Evolutionary conservation across 2,888 invertebrate species (phyloP), one percentile per base, ranked within the genome.

Genomic region (Frankliniella intonsa): DNA sequence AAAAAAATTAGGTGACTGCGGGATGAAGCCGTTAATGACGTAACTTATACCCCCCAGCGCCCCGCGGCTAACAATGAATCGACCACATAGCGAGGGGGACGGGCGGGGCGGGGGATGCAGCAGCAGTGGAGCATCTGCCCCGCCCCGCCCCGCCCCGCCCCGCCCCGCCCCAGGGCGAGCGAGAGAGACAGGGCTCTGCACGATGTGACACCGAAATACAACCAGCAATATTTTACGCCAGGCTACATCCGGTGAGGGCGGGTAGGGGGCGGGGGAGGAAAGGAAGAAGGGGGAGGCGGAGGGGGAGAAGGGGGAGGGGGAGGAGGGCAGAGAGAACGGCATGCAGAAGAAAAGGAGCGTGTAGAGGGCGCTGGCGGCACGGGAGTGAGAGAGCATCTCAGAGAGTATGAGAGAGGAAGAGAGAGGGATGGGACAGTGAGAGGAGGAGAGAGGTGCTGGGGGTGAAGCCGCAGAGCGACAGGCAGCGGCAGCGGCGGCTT

Each of bases 151-250:
- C 62, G 62, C 55, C 17, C 55, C 17, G 62, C 62, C 11, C 62
- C 62, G 62, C 62, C 8, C 12, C 62, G n/a, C n/a, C 62, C n/a
- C 69, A 69, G 22, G 22, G 22, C n/a, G 22, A n/a, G 69, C 8
- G 69, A n/a, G n/a, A 22, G 69, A 11, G 69, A 11, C 22, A 22
- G 69, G 22, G 69, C 55, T 12, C 12, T 17, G 55, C 55, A 55
- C 22, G 69, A 69, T 69, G 69, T 69, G 69, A 69, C 69, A 69
- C 69, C 69, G 25, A 69, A 69, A 69, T 69, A 69, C 69, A 69
- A 69, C 69, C 69, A 69, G 69, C 69, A 69, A 69, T 69, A 69
- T 69, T 69, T 69, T 69, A 69, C 69, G 69, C 69, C 69, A 69
- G 69, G n/a, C 69, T 69, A 69, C 69, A 69, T 69, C 69, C 69